A percentile compares a stretch with the other conserved stretches of the same genome.
These are phyloP conservation scores for Noctilio leporinus DNA, from an alignment of 2,113 vertebrate species.

Conservation along the genomic window DNA sequence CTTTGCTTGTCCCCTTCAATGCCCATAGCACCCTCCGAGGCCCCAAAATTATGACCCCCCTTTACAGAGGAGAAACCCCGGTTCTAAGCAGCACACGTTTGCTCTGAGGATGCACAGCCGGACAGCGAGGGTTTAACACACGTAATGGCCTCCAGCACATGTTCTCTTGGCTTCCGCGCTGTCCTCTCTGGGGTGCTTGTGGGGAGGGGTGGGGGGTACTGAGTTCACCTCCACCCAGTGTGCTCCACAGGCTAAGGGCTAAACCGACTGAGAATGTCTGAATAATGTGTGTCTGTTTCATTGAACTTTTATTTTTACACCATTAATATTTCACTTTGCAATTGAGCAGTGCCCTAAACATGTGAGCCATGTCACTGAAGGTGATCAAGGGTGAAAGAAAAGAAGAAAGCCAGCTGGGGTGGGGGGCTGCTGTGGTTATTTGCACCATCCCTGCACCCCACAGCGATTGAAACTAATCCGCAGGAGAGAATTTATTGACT, in stretches of 20 bases:
- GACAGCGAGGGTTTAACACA: neutral
- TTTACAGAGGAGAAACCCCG: neutral
- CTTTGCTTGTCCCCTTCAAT: neutral
- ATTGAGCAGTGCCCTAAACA: neutral
- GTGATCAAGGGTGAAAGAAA: neutral
- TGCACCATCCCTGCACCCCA: too few species aligned
- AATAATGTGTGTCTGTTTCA: neutral
- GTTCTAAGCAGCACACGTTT: neutral
- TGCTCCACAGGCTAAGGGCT: neutral
- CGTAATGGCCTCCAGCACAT: too few species aligned
- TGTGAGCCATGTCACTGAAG: neutral
- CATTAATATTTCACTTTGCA: neutral
- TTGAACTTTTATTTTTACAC: neutral
- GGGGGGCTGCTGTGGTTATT: fast-evolving
- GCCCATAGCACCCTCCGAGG: neutral
- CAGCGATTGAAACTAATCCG: neutral
- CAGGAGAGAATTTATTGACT: neutral
- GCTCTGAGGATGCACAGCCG: neutral
- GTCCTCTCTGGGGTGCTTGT: neutral
- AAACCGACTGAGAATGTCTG: neutral
- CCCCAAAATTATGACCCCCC: neutral
- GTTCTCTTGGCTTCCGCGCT: neutral
- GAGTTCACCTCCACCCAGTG: fast-evolving
- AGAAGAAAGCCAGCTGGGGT: neutral
- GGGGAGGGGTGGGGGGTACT: fast-evolving